phyloP scores from a whole-genome alignment of 2,888 invertebrate genomes.

The Nephrotoma flavescens region DNA sequence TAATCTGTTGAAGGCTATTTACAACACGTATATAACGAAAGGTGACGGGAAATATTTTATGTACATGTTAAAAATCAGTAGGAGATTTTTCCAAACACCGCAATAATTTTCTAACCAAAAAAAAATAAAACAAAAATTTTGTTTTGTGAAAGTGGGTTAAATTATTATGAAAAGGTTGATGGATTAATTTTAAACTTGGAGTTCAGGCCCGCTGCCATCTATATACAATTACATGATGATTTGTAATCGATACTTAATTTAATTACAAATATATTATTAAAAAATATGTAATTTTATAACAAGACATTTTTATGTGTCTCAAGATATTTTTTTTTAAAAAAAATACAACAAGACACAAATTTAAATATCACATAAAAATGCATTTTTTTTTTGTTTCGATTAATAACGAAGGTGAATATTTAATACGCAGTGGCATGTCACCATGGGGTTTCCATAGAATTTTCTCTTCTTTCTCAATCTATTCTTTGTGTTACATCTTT shows the following conservation, averaged over 20 bases:
- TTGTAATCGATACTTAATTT: background rate
- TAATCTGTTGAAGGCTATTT: background rate
- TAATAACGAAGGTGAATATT: background rate
- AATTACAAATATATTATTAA: background rate
- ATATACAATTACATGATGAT: background rate
- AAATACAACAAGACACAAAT: background rate
- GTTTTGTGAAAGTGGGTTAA: background rate
- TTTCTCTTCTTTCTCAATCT: background rate
- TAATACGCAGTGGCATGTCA: background rate
- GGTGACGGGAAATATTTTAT: background rate
- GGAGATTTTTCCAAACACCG: background rate
- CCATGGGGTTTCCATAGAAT: background rate
- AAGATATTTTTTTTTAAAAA: background rate
- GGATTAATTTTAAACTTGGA: background rate
- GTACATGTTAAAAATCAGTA: background rate
- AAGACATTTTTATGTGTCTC: background rate
- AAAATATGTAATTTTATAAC: background rate
- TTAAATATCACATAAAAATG: background rate
- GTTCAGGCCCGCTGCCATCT: background rate
- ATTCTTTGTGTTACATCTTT: background rate
- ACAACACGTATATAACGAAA: background rate
- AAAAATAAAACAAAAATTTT: background rate
- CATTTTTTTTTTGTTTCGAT: background rate
- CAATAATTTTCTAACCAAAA: background rate
- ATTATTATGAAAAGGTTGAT: background rate